Conservation (phyloP, 2,113 vertebrate genomes). For the Anser cygnoides region DNA sequence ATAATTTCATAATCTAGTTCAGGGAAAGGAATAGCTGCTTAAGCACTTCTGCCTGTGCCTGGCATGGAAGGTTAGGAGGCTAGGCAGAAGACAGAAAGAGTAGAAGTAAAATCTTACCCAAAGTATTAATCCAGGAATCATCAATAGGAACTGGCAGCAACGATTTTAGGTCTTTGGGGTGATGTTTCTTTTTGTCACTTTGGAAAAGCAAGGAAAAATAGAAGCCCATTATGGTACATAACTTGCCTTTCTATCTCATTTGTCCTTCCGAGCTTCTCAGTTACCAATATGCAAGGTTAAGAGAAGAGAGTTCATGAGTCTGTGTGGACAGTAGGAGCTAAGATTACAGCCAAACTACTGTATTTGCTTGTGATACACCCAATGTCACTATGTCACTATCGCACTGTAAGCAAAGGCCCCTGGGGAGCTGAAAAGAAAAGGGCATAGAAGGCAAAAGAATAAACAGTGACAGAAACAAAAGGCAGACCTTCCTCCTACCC, state of each 20-base stretch:
- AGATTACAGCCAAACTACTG: conserved; percentile 2
- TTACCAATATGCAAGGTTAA: not conserved
- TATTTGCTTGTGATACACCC: not conserved
- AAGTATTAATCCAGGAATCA: not conserved
- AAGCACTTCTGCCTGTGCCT: not conserved
- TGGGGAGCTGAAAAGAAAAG: not conserved
- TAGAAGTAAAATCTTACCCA: not conserved
- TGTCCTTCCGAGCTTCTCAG: not conserved
- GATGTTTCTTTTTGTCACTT: not conserved
- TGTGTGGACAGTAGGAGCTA: not conserved
- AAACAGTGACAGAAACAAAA: conserved; percentile 24
- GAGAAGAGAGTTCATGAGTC: not conserved
- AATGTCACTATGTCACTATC: not conserved
- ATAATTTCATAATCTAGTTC: not conserved
- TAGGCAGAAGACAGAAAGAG: rapidly evolving
- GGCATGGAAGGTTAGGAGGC: not conserved
- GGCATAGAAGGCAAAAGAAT: not conserved
- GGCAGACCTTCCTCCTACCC: not conserved
- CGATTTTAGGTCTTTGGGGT: not conserved
- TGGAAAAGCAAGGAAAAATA: not conserved
- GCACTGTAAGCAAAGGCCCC: not conserved
- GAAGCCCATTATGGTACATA: not conserved
- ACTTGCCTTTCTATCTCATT: not conserved
- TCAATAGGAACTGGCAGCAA: not conserved
- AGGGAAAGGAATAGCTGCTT: not conserved